phyloP scores from a whole-genome alignment of 2,888 invertebrate species.

The Deilephila elpenor region DNA sequence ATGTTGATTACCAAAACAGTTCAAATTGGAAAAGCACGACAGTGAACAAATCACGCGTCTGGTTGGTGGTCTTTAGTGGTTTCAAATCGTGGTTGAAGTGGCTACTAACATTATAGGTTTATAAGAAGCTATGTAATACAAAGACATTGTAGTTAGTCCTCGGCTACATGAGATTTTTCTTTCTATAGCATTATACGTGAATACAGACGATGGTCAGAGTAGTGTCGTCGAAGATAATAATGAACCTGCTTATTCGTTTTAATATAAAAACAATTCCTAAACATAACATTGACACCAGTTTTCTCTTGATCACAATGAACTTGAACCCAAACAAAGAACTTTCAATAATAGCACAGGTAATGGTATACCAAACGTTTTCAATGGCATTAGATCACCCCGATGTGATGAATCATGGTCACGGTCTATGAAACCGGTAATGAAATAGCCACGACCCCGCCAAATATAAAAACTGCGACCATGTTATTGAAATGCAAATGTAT shows the following conservation, averaged over 20 bases:
- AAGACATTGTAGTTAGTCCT: no score
- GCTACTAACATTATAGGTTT: no score
- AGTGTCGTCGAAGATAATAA: no score
- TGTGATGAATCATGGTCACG: background rate
- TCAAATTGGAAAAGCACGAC: background rate
- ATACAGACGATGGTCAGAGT: no score
- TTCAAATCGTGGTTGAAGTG: background rate
- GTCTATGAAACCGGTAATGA: background rate
- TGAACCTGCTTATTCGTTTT: no score
- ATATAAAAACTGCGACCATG: background rate
- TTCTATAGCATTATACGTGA: no score
- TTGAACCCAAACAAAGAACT: no score
- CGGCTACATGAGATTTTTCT: no score
- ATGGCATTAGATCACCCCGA: background rate
- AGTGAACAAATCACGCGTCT: background rate
- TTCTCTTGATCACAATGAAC: no score
- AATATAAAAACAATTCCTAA: no score
- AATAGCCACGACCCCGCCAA: background rate
- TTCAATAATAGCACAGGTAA: background rate
- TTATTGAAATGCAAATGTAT: background rate
- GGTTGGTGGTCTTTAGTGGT: background rate
- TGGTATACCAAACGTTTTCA: background rate
- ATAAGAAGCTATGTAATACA: no score
- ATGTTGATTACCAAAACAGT: background rate
- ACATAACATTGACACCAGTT: no score